Evolutionary conservation across 2,797 vertebrate genomes (phyloP).

Genomic region (Mus caroli): DNA sequence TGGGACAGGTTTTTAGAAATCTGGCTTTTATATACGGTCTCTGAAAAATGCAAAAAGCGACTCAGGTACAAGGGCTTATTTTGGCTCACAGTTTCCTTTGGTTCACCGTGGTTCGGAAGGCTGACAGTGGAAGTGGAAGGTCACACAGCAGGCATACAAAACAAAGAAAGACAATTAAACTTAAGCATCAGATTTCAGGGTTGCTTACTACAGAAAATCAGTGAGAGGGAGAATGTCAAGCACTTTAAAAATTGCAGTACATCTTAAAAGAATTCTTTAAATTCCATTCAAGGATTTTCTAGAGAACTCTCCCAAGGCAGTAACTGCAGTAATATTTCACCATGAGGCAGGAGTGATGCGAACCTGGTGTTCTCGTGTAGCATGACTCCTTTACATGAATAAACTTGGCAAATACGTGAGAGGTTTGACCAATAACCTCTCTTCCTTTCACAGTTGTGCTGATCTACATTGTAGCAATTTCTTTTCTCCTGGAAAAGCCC

Average conservation of each 20-base stretch:
- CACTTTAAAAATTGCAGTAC: not conserved
- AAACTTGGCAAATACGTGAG: slow-evolving; percentile 37
- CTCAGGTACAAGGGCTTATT: not conserved
- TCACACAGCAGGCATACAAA: not conserved
- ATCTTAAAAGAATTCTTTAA: slow-evolving; percentile 53
- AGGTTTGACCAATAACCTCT: not conserved
- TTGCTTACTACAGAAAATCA: not conserved
- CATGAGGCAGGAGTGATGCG: not conserved
- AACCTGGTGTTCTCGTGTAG: not conserved
- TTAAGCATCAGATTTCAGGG: not conserved
- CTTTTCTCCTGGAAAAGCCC: slow-evolving; percentile 45
- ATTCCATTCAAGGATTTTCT: not conserved
- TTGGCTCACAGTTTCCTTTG: not conserved
- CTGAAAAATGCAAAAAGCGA: not conserved
- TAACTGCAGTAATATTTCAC: not conserved
- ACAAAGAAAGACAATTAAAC: not conserved
- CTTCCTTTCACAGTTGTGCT: slow-evolving; percentile 7
- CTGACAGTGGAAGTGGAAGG: not conserved
- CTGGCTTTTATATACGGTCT: not conserved
- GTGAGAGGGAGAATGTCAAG: not conserved
- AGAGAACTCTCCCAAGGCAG: not conserved
- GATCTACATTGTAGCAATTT: slow-evolving; percentile 5
- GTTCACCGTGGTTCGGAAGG: no score
- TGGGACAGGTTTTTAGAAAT: no score
- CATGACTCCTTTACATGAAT: not conserved